Evolutionary conservation across 2,113 vertebrate genomes (phyloP).

Genomic region (Microcebus jonahi): DNA sequence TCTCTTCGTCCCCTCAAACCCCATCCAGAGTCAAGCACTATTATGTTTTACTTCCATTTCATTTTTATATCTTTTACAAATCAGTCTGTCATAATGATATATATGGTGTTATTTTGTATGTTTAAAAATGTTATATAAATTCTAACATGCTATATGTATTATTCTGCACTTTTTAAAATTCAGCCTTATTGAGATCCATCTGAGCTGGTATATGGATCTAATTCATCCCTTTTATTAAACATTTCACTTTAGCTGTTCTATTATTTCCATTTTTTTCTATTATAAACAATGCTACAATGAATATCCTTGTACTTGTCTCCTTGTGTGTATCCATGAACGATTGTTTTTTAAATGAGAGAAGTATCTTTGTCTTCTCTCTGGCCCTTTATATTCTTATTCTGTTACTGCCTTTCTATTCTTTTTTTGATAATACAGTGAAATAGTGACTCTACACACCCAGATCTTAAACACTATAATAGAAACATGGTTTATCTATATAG

Average conservation of each 20-base stretch:
- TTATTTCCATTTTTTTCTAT: slow-evolving; percentile 46
- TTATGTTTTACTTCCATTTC: background rate
- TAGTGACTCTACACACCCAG: background rate
- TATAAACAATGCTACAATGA: slow-evolving; percentile 39
- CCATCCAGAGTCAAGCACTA: background rate
- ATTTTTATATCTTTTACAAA: background rate
- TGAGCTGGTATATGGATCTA: background rate
- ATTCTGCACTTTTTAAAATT: background rate
- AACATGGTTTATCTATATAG: slow-evolving; percentile 37
- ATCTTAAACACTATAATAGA: slow-evolving; percentile 69
- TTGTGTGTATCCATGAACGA: slow-evolving; percentile 8
- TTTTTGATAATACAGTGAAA: background rate
- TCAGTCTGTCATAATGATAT: background rate
- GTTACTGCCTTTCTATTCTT: slow-evolving; percentile 33
- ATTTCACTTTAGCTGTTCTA: background rate
- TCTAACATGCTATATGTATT: background rate
- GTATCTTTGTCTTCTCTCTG: slow-evolving; percentile 52
- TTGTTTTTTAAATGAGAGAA: slow-evolving; percentile 61
- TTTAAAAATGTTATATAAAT: slow-evolving; percentile 26
- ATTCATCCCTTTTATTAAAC: slow-evolving; percentile 7
- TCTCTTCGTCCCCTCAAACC: background rate
- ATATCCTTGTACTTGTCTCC: slow-evolving; percentile 28
- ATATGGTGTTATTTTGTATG: background rate
- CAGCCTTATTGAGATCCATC: background rate
- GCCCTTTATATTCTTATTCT: background rate